Conservation (phyloP, 2,797 vertebrate species). For the Phylloscopus collybita region DNA sequence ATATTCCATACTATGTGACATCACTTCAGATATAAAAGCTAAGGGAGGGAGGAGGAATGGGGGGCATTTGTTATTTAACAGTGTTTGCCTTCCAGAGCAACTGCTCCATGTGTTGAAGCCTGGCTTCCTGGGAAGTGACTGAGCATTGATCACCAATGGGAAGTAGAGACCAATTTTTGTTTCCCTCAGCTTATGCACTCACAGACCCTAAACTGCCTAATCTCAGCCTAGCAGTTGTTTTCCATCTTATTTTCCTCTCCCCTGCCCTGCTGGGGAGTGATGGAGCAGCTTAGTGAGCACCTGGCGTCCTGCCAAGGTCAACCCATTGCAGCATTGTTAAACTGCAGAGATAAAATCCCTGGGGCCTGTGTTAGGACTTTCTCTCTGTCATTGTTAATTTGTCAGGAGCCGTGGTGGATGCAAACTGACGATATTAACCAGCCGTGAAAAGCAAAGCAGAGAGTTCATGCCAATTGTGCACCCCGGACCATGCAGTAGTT, state of each 20-base stretch:
- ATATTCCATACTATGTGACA: background rate
- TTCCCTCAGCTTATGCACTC: background rate
- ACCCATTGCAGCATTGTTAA: background rate
- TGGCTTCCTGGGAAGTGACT: background rate
- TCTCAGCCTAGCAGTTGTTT: background rate
- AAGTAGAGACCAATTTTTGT: background rate
- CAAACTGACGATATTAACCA: background rate
- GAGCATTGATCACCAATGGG: background rate
- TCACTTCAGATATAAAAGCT: background rate
- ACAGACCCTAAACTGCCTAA: background rate
- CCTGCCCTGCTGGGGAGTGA: background rate
- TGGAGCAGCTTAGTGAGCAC: background rate
- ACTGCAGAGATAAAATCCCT: background rate
- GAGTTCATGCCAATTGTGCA: background rate
- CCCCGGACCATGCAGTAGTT: background rate
- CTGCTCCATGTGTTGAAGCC: accelerated
- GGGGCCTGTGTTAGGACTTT: background rate
- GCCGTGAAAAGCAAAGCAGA: background rate
- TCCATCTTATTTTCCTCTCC: background rate
- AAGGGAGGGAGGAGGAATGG: background rate
- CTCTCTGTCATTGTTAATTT: background rate
- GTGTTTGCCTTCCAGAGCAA: background rate
- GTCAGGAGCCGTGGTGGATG: background rate
- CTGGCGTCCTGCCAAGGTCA: background rate
- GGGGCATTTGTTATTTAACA: background rate